Conservation (phyloP, 2,113 vertebrate genomes). For the Ceuthmochares aereus region DNA sequence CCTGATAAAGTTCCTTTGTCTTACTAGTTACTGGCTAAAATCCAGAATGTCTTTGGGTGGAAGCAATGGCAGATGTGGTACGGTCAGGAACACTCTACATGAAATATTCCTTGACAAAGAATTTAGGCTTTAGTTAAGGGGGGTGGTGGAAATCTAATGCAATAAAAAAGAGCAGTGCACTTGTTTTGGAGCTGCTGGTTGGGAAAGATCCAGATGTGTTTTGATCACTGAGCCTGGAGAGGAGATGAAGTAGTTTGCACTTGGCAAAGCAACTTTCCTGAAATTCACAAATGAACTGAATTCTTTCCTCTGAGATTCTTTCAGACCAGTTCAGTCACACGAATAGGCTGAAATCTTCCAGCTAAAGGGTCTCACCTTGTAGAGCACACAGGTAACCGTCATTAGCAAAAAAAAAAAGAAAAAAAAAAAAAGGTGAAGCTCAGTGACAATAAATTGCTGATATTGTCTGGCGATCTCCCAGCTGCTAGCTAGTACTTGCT, state of each 20-base stretch:
- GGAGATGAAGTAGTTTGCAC: not conserved
- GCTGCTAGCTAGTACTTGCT: not conserved
- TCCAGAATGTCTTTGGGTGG: not conserved
- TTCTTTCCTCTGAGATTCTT: not conserved
- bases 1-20: constrained; percentile 9
- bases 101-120: not conserved
- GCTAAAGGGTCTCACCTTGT: not conserved
- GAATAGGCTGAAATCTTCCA: not conserved
- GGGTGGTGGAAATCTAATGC: not conserved
- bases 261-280: not conserved
- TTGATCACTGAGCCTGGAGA: not conserved
- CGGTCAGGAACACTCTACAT: not conserved
- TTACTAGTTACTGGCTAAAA: constrained; percentile 20
- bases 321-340: not conserved
- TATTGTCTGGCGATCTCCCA: not conserved
- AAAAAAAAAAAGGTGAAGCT: not conserved
- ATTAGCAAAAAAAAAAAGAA: not conserved
- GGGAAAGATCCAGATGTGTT: not conserved
- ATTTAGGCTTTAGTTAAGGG: not conserved
- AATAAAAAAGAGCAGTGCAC: not conserved
- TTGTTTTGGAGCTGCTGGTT: not conserved
- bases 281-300: accelerated
- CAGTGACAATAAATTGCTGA: not conserved
- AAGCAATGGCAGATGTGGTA: not conserved
- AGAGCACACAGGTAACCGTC: not conserved